phyloP scores from a whole-genome alignment of 2,113 vertebrate genomes.

The Natator depressus region DNA sequence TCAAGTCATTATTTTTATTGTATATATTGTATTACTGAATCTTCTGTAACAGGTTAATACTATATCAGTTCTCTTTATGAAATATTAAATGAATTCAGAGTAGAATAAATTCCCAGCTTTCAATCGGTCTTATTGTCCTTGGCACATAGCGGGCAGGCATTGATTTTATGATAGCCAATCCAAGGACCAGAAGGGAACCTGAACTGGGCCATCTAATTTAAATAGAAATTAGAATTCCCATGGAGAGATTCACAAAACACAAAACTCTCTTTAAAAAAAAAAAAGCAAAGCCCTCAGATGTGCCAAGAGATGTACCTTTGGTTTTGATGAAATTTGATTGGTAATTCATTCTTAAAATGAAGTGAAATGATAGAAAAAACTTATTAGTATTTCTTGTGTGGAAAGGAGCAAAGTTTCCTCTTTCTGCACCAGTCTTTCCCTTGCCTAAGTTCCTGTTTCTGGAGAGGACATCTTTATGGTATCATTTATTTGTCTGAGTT shows the following conservation, averaged over 20 bases:
- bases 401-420: neutral
- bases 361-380: neutral
- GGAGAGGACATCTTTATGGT: neutral
- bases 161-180: neutral
- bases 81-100: constrained; percentile 11
- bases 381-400: neutral
- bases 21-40: constrained; percentile 3
- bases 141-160: neutral
- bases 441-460: neutral
- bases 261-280: neutral
- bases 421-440: neutral
- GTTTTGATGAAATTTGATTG: too few species aligned
- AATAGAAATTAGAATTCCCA: constrained; percentile 5
- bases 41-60: neutral
- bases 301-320: neutral
- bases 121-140: constrained; percentile 35
- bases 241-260: neutral
- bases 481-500: neutral
- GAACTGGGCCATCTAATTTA: neutral
- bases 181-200: neutral
- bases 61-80: constrained; percentile 7
- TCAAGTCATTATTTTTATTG: constrained; percentile 51
- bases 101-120: constrained; percentile 39
- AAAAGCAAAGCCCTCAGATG: neutral
- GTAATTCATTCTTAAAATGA: neutral